Evolutionary conservation across 2,113 vertebrate species (phyloP).

Genomic region (Callopanchax toddi): DNA sequence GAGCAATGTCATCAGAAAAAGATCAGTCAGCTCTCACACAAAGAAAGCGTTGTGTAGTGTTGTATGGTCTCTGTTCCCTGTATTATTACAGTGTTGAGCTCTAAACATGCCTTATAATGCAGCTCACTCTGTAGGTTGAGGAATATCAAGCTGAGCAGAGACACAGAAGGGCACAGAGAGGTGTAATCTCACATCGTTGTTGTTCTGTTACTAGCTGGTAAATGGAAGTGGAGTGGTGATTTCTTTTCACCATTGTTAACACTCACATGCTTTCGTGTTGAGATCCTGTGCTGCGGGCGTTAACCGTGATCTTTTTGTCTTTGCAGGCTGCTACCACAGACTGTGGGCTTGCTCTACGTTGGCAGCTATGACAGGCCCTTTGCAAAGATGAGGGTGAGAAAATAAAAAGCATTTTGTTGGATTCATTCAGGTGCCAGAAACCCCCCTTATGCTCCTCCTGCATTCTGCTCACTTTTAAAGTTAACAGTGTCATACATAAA

Average conservation of each 20-base stretch:
- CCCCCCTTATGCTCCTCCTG: conserved; percentile 1
- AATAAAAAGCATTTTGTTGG: conserved; percentile 43
- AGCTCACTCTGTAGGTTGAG: conserved; percentile 25
- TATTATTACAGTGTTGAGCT: conserved; percentile 10
- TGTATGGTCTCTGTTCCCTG: neutral
- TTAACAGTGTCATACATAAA: neutral
- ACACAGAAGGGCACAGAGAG: conserved; percentile 60
- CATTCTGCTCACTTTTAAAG: neutral
- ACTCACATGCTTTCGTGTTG: conserved; percentile 11
- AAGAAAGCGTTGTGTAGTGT: neutral
- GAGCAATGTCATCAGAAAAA: neutral
- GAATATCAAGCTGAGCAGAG: conserved; percentile 24
- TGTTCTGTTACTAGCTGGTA: conserved; percentile 69
- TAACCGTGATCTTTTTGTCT: conserved; percentile 71
- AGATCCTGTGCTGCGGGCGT: conserved; percentile 31
- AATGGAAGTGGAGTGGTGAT: conserved; percentile 45
- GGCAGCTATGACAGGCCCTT: conserved; percentile 95
- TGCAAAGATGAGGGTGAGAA: conserved; percentile 95
- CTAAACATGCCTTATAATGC: conserved; percentile 5
- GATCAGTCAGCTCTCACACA: neutral
- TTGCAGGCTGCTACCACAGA: conserved; percentile 90
- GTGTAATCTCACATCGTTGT: conserved; percentile 64
- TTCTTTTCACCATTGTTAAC: conserved; percentile 23
- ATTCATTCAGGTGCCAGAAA: conserved; percentile 2
- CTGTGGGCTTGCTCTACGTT: conserved; percentile 94